Evolutionary conservation across 2,113 vertebrate species (phyloP).

Genomic region (Coptodon bakossiorum): DNA sequence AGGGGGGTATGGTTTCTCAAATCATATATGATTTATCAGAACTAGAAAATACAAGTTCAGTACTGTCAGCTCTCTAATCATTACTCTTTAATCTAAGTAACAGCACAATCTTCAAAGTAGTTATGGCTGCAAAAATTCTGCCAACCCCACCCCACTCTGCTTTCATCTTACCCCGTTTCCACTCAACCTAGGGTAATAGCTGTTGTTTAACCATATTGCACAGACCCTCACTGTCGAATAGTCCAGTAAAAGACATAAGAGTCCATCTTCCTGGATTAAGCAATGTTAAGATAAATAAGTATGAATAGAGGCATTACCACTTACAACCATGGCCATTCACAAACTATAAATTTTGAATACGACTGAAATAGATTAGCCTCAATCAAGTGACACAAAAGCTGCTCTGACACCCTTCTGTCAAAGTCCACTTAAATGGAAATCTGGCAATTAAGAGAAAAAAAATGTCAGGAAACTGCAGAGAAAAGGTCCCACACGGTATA

Average conservation of each 20-base stretch:
- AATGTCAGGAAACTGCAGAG: neutral
- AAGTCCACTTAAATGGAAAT: neutral
- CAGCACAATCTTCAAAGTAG: conserved; percentile 43
- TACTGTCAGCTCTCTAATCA: conserved; percentile 39
- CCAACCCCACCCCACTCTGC: neutral
- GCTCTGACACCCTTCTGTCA: neutral
- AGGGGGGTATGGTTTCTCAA: neutral
- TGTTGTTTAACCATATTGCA: neutral
- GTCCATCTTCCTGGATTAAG: neutral
- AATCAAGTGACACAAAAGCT: neutral
- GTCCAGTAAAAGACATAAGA: neutral
- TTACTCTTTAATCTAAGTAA: conserved; percentile 48
- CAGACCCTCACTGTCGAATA: neutral
- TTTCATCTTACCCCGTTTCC: conserved; percentile 3
- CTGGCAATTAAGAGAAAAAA: neutral
- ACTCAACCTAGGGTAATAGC: conserved; percentile 6
- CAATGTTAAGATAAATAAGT: conserved; percentile 18
- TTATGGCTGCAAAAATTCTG: neutral
- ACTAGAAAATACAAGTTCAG: neutral
- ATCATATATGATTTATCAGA: conserved; percentile 53
- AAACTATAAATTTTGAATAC: conserved; percentile 43
- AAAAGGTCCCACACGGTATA: neutral
- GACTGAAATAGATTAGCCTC: neutral
- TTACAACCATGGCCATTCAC: conserved; percentile 18
- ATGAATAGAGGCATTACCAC: conserved; percentile 21